These are phyloP conservation scores for Myiopsitta monachus DNA, from an alignment of 2,113 vertebrate species.

Conservation along the genomic window DNA sequence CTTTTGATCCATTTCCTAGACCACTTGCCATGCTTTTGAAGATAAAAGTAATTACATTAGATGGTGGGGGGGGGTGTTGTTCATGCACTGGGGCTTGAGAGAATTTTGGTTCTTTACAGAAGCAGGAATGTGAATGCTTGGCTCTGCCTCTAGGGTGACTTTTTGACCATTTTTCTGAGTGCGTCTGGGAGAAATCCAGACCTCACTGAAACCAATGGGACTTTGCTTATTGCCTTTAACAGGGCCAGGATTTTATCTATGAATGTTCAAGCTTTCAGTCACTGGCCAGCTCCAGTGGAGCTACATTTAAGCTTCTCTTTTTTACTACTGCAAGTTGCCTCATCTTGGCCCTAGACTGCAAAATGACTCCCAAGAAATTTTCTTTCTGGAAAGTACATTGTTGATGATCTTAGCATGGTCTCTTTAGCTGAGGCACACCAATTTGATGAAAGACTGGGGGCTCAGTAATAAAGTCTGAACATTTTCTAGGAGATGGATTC, in stretches of 20 bases:
- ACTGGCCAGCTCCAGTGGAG: not conserved
- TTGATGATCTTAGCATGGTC: not conserved
- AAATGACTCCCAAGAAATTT: constrained; percentile 32
- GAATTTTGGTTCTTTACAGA: constrained; percentile 1
- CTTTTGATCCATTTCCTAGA: constrained; percentile 45
- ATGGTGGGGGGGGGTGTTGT: not conserved
- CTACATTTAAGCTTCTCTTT: constrained; percentile 4
- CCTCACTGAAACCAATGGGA: constrained; percentile 12
- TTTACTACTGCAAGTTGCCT: constrained; percentile 9
- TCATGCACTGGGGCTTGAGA: not conserved
- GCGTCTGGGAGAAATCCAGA: not conserved
- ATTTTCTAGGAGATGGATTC: not conserved
- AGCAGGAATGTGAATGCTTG: constrained; percentile 4
- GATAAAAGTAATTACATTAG: constrained; percentile 16
- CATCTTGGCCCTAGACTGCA: not conserved
- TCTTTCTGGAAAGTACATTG: not conserved
- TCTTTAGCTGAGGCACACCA: not conserved
- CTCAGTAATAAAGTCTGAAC: not conserved
- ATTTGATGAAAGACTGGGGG: not conserved
- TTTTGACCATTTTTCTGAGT: not conserved
- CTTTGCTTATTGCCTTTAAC: constrained; percentile 18
- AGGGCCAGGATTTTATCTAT: constrained; percentile 15
- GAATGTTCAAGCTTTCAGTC: not conserved
- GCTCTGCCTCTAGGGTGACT: not conserved
- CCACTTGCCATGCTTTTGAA: constrained; percentile 40